Evolutionary conservation across 2,113 vertebrate genomes (phyloP), one percentile per base, ranked within the genome.

Genomic region (Cyprinus carpio): DNA sequence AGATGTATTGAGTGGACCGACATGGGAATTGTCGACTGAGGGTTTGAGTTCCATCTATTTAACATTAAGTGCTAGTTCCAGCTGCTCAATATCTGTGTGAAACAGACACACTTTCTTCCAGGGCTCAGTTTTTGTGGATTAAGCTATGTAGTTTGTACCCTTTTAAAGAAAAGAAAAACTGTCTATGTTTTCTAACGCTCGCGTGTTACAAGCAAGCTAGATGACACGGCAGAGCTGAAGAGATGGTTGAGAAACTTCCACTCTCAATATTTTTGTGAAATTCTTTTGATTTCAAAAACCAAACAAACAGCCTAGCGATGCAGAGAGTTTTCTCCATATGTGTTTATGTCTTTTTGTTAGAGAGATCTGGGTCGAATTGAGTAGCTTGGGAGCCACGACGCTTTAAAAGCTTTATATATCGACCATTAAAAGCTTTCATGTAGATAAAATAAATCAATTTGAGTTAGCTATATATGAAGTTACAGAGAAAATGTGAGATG

Each of bases 1-100:
- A 75, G 83, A 78, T 58, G 64, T 82, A 87, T 85, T 79, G 60
- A 80, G 72, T 89, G 80, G 78, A 84, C 60, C 75, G 71, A 84
- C 86, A 69, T 31, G 86, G 88, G 87, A 88, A 83, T 80, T 54
- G 65, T 37, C 71, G 2, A 9, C 11, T 46, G 78, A 72, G 69
- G 13, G 18, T 62, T 78, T 67, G 62, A 80, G 29, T 81, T 56
- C 20, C 29, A 64, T 67, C 72, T 43, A 27, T 74, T 75, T 83
- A n/a, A 80, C 3, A 58, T 27, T 67, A 75, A 40, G 20, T 65
- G 65, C 16, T 64, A 29, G 12, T 60, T 79, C 43, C 29, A 18
- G 51, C 31, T 79, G 56, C 58, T 60, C 18, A 15, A 40, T 60
- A 62, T 54, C 9, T 12, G 29, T n/a, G 8, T 16, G 46, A 31